These are phyloP conservation scores for Exaiptasia diaphana DNA, from an alignment of 64 coral and sea anemone species.

Conservation along the genomic window DNA sequence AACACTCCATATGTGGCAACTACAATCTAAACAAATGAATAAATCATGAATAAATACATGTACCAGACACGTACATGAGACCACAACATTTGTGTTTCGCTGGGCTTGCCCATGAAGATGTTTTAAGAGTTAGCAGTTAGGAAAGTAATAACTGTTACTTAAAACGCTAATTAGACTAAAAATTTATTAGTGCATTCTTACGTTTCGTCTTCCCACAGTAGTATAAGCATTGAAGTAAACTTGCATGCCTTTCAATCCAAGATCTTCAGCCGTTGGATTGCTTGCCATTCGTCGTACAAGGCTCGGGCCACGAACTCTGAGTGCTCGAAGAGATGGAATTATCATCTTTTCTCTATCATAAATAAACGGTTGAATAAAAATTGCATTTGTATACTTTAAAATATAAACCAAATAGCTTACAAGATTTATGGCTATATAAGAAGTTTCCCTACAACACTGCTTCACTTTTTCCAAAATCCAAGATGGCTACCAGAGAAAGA, in stretches of 20 bases:
- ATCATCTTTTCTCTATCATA: no score
- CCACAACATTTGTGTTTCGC: no score
- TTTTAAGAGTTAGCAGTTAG: no score
- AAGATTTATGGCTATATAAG: background rate
- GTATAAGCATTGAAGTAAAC: conserved; percentile 23
- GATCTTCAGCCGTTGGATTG: conserved; percentile 17
- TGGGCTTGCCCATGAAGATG: no score
- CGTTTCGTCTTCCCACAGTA: conserved; percentile 19
- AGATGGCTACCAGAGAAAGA: background rate
- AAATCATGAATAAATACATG: background rate
- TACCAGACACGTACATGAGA: background rate
- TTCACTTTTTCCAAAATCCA: background rate
- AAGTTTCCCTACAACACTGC: background rate
- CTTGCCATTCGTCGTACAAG: conserved; percentile 5
- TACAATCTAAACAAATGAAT: background rate
- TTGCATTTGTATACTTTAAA: no score
- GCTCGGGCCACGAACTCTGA: background rate
- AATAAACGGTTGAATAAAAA: background rate
- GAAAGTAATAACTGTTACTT: no score
- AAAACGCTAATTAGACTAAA: no score
- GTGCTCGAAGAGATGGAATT: background rate
- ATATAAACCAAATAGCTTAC: background rate
- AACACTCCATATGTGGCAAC: background rate
- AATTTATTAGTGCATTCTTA: background rate
- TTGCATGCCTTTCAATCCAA: conserved; percentile 8